These are phyloP conservation scores for Tachysurus vachellii DNA, from an alignment of 2,113 vertebrate genomes.

Conservation along the genomic window DNA sequence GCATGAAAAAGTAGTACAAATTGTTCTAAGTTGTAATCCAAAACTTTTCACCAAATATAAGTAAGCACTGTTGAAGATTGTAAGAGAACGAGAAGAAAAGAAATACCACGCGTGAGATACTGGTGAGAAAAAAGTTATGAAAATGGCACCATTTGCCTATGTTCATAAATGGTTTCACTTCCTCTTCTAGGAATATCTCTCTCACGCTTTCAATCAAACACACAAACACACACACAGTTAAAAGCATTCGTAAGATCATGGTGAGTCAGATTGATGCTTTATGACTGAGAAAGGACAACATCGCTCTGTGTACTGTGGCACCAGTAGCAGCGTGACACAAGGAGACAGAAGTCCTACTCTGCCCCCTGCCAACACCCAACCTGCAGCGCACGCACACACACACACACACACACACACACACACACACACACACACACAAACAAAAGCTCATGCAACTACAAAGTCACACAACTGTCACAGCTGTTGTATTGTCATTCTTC, in stretches of 20 bases:
- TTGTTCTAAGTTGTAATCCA: not conserved
- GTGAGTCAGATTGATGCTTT: slow-evolving; percentile 13
- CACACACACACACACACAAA: slow-evolving; percentile 45
- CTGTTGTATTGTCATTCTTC: slow-evolving; percentile 62
- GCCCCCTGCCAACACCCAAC: slow-evolving; percentile 36
- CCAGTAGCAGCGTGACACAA: slow-evolving; percentile 68
- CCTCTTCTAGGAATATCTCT: slow-evolving; percentile 18
- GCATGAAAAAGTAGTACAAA: slow-evolving; percentile 3
- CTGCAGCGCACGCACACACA: slow-evolving; percentile 45
- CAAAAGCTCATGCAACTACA: slow-evolving; percentile 33
- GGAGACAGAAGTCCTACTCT: slow-evolving; percentile 65
- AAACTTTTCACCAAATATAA: not conserved
- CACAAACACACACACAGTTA: slow-evolving; percentile 7
- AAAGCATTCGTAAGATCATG: slow-evolving; percentile 11
- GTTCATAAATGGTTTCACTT: slow-evolving; percentile 35
- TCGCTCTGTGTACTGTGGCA: slow-evolving; percentile 57
- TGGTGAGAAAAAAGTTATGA: not conserved
- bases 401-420: slow-evolving; percentile 42
- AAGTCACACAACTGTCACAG: slow-evolving; percentile 51
- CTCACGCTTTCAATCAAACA: slow-evolving; percentile 10
- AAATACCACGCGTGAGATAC: not conserved
- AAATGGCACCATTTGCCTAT: slow-evolving; percentile 43
- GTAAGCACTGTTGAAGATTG: not conserved
- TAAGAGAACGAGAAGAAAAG: not conserved
- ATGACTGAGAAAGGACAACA: slow-evolving; percentile 45